These are phyloP conservation scores for Pogonophryne albipinna DNA, from an alignment of 2,797 vertebrate species.

Conservation along the genomic window DNA sequence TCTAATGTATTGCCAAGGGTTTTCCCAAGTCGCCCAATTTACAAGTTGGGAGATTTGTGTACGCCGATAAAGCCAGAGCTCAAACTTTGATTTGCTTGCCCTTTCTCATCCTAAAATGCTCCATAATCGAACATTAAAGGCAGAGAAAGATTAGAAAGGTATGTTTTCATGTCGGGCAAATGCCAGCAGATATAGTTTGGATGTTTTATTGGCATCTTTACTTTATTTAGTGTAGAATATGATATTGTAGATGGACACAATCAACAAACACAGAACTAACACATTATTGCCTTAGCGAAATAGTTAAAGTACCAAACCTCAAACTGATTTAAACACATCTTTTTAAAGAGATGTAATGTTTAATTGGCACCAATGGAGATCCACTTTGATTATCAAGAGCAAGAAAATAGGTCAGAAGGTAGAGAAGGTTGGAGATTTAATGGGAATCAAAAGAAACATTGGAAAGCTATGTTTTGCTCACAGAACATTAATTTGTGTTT, in stretches of 20 bases:
- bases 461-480: background rate
- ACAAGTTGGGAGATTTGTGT: conserved; percentile 79
- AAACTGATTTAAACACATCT: conserved; percentile 18
- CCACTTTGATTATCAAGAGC: conserved; percentile 29
- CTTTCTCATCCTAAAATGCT: conserved; percentile 50
- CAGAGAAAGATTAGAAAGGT: conserved; percentile 22
- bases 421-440: background rate
- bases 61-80: conserved; percentile 60
- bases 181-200: conserved; percentile 18
- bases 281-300: background rate
- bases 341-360: conserved; percentile 13
- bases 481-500: background rate
- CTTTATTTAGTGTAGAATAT: conserved; percentile 16
- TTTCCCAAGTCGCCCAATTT: conserved; percentile 81
- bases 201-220: background rate
- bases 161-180: conserved; percentile 5
- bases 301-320: background rate
- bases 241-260: conserved; percentile 9
- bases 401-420: conserved; percentile 36
- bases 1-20: conserved; percentile 83
- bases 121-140: conserved; percentile 44
- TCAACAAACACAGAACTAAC: background rate
- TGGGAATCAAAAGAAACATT: background rate
- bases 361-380: conserved; percentile 23
- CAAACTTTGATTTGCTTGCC: conserved; percentile 68